Evolutionary conservation across 2,888 invertebrate species (phyloP).

Genomic region (Pocota personata): DNA sequence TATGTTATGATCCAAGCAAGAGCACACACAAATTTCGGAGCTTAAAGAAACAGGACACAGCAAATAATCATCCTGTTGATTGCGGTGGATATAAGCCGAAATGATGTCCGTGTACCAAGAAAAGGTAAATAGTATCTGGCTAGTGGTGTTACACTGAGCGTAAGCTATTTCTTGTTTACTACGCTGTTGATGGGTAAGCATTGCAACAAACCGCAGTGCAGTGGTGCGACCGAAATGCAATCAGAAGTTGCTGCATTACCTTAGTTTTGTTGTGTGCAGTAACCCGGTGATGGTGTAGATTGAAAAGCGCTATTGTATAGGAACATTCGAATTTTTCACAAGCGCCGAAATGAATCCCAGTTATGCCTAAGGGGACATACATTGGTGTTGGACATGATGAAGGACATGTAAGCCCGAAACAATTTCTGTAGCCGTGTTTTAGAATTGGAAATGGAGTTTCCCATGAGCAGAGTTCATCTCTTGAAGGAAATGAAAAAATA

Average conservation of each 20-base stretch:
- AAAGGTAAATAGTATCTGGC: slow-evolving; percentile 48
- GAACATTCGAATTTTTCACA: background rate
- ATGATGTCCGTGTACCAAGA: background rate
- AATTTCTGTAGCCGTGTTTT: background rate
- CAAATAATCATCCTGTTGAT: slow-evolving; percentile 68
- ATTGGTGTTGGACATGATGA: background rate
- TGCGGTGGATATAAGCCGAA: slow-evolving; percentile 22
- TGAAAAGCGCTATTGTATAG: background rate
- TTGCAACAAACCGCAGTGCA: slow-evolving; percentile 21
- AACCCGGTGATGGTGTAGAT: background rate
- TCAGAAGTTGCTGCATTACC: slow-evolving; percentile 16
- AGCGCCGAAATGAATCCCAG: background rate
- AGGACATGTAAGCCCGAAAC: background rate
- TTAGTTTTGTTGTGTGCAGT: background rate
- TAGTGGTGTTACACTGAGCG: slow-evolving; percentile 18
- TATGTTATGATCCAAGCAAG: slow-evolving; percentile 18
- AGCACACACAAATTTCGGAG: slow-evolving; percentile 40
- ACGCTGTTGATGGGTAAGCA: slow-evolving; percentile 10
- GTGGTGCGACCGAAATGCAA: slow-evolving; percentile 39
- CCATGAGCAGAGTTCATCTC: background rate
- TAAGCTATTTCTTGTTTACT: slow-evolving; percentile 34
- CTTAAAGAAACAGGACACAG: slow-evolving; percentile 33
- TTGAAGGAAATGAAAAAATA: no score
- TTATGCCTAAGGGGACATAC: background rate
- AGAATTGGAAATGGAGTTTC: background rate